Conservation (phyloP, 2,113 vertebrate genomes). For the Tor tambroides region DNA sequence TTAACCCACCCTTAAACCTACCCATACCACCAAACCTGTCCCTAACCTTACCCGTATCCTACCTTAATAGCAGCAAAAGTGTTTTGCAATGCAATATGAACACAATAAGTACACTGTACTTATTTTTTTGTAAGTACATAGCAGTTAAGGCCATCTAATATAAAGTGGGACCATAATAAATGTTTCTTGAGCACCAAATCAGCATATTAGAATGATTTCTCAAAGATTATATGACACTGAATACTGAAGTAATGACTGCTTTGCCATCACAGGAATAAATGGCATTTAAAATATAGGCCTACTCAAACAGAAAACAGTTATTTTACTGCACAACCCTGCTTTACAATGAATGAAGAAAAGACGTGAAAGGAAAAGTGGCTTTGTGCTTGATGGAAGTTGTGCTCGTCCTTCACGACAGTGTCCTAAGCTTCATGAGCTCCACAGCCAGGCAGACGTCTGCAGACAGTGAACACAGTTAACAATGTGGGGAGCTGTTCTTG, state of each 20-base stretch:
- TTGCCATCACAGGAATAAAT: background rate
- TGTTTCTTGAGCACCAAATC: no score
- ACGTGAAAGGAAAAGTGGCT: background rate
- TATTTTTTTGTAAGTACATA: no score
- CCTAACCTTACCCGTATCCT: no score
- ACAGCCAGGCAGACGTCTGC: conserved; percentile 44
- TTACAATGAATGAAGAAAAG: background rate
- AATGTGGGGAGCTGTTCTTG: conserved; percentile 53
- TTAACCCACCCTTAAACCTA: no score
- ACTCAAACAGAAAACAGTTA: background rate
- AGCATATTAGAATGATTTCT: no score
- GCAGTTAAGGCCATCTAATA: no score
- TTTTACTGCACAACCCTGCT: background rate
- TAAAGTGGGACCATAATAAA: no score
- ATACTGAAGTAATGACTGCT: background rate
- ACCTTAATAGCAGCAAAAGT: no score
- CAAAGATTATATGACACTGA: no score
- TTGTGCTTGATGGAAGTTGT: background rate
- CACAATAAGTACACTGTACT: no score
- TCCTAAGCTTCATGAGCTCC: conserved; percentile 24
- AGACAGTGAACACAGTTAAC: conserved; percentile 45
- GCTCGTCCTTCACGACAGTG: conserved; percentile 10
- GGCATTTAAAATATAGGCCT: background rate
- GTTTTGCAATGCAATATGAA: no score
- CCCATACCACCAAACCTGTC: no score